Evolutionary conservation across 2,888 invertebrate species (phyloP), one percentile per base, ranked within the genome.

Genomic region (Drosophila buzzatii): DNA sequence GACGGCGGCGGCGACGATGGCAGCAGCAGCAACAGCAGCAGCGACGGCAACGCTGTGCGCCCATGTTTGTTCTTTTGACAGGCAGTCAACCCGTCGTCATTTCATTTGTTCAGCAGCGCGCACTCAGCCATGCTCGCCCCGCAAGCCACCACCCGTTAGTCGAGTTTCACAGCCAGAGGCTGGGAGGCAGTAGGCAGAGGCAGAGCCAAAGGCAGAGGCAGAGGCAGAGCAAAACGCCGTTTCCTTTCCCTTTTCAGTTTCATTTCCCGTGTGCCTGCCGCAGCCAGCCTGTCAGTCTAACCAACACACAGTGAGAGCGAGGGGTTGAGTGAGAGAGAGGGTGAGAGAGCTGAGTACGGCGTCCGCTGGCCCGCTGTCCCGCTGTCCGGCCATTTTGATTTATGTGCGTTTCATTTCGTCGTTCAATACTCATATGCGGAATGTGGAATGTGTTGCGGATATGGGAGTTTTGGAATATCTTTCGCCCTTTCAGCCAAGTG

Each of bases 351-450:
- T 31, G 56, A 52, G 57, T 59, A 60, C 73, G 78, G 66, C 74
- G 77, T 77, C 73, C 78, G 78, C 60, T 74, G 87, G 81, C 82
- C 84, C 88, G 88, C 37, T 39, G 92, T 90, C 92, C 92, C 27
- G 6, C 91, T 89, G 92, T 90, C 92, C 92, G 90, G 91, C 92
- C 92, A 92, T 92, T 92, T 92, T 92, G 92, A 92, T 92, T 92
- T 92, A 92, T 92, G 91, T 87, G 87, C 90, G 90, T 91, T 91
- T 91, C 89, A 91, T 91, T 92, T 91, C 92, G 89, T 88, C 89
- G 91, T 92, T 92, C 92, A 92, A 91, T 91, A 91, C 89, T 91
- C 91, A 90, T 89, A 91, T 89, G 88, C 88, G 91, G 78, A 78
- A 90, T 90, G 87, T 81, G 90, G 85, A 83, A 83, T 88, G 79